Evolutionary conservation across 2,797 vertebrate species (phyloP).

Genomic region (Sebastes iracundus): DNA sequence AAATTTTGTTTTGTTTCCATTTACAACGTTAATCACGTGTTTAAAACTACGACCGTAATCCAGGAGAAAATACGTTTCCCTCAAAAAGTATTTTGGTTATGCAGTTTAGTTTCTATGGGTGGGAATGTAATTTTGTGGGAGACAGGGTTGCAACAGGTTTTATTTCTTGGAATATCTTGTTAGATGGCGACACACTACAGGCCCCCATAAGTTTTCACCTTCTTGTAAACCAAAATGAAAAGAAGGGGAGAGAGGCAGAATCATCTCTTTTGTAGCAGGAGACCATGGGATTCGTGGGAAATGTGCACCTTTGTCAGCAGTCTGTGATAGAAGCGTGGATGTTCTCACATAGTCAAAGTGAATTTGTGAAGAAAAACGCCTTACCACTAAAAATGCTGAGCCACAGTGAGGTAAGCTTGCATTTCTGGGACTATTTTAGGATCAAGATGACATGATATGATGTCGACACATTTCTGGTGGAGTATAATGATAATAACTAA

Average conservation of each 20-base stretch:
- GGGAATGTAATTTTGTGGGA: fast-evolving
- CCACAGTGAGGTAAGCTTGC: not conserved
- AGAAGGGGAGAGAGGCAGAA: not conserved
- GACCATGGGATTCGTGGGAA: not conserved
- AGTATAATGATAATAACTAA: not conserved
- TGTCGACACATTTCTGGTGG: not conserved
- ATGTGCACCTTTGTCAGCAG: conserved; percentile 52
- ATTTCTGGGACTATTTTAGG: conserved; percentile 30
- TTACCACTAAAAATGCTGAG: not conserved
- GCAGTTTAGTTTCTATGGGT: too few species aligned
- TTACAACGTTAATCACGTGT: too few species aligned
- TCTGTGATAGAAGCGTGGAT: not conserved
- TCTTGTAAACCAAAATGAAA: conserved; percentile 6
- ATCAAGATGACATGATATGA: not conserved
- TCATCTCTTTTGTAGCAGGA: not conserved
- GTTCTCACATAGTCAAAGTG: conserved; percentile 21
- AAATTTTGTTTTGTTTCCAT: fast-evolving
- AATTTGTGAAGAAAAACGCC: not conserved
- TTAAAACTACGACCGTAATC: too few species aligned
- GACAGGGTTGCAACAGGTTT: not conserved
- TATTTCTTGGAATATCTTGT: not conserved
- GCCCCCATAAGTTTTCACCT: not conserved
- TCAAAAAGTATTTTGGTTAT: too few species aligned
- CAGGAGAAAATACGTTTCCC: too few species aligned
- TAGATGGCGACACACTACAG: not conserved